A percentile compares a stretch with the other conserved stretches of the same genome.
phyloP scores from a whole-genome alignment of 2,888 invertebrate genomes.

The Catonia carolina region DNA sequence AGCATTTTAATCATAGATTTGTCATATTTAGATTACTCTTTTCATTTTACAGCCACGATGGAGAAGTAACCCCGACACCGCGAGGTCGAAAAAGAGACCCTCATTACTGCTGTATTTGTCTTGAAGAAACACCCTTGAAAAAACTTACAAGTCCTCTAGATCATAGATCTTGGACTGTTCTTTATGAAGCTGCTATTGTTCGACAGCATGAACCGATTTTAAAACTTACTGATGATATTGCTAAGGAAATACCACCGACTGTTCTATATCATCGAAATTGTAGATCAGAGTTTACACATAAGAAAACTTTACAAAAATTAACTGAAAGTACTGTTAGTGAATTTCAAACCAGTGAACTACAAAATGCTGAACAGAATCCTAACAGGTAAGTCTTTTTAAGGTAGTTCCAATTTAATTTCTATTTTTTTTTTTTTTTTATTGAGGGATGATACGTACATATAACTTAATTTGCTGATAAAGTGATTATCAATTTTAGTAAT shows the following conservation, averaged over 20 bases:
- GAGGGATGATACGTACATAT: no score
- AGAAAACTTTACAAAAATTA: conserved; percentile 1
- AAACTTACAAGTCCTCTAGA: conserved; percentile 8
- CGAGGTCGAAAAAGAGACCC: conserved; percentile 44
- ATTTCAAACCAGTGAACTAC: no score
- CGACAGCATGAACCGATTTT: background rate
- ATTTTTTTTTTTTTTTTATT: no score
- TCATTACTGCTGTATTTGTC: conserved; percentile 2
- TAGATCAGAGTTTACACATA: conserved; percentile 4
- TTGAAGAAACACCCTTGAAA: background rate
- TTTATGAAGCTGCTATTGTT: conserved; percentile 3
- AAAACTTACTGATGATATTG: background rate
- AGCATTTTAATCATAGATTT: no score
- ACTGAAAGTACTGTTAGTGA: background rate
- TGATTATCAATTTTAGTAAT: no score
- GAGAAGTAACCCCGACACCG: conserved; percentile 20
- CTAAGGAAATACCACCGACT: background rate
- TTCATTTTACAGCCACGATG: no score
- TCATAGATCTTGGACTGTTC: conserved; percentile 2
- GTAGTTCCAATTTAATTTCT: no score
- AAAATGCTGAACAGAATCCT: no score
- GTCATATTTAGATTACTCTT: no score
- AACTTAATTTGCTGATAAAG: conserved; percentile 38
- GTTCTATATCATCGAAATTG: conserved; percentile 4
- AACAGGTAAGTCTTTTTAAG: no score